Conservation (phyloP, 2,888 invertebrate species). For the Phragmatobia fuliginosa region DNA sequence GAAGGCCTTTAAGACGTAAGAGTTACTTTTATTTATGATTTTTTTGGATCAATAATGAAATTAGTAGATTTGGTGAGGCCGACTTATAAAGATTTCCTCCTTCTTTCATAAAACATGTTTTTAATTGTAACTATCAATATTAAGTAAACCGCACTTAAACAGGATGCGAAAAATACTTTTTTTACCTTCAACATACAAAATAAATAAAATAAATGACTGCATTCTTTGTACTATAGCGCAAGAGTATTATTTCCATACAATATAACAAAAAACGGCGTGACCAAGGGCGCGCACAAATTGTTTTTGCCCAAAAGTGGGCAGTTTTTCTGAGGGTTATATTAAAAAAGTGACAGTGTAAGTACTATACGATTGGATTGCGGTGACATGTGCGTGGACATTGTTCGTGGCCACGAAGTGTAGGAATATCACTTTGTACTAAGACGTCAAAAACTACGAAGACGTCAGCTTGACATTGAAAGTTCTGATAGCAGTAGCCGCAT, state of each 20-base stretch:
- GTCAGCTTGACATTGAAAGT: no score
- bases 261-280: conserved; percentile 54
- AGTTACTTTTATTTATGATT: no score
- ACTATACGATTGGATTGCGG: conserved; percentile 73
- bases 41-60: no score
- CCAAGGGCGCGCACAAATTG: conserved; percentile 66
- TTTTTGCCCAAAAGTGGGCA: conserved; percentile 66
- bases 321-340: conserved; percentile 74
- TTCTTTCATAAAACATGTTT: no score
- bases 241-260: conserved; percentile 16
- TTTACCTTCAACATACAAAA: background rate
- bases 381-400: conserved; percentile 70
- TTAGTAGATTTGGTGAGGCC: no score
- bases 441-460: background rate
- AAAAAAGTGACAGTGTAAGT: conserved; percentile 78
- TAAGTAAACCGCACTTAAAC: background rate
- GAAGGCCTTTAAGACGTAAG: no score
- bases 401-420: conserved; percentile 53
- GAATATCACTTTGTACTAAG: conserved; percentile 11
- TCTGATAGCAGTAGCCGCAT: no score
- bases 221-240: conserved; percentile 15
- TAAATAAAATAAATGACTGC: background rate
- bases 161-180: background rate
- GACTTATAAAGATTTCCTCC: no score
- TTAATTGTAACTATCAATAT: no score